Conservation (phyloP, 1,140 invertebrate genomes). For the Drosophila lini region DNA sequence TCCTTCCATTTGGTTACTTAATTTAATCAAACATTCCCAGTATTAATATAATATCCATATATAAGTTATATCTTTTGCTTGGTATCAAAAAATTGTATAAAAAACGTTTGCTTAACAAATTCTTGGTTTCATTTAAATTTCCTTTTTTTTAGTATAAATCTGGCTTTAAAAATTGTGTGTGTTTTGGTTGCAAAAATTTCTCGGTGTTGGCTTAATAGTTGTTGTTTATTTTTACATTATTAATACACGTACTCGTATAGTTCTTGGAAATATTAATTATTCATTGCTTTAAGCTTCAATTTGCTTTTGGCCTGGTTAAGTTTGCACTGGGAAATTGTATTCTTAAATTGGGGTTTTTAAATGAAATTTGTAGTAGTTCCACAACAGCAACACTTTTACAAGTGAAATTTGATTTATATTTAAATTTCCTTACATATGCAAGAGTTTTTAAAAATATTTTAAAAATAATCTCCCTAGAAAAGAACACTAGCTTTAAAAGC, state of each 20-base stretch:
- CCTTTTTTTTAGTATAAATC: conserved; percentile 52
- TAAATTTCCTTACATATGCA: neutral
- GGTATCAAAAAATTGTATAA: conserved; percentile 81
- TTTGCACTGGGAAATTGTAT: conserved; percentile 14
- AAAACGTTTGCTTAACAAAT: conserved; percentile 78
- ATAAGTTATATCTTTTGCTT: conserved; percentile 66
- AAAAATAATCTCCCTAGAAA: neutral
- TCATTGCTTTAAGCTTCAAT: conserved; percentile 31
- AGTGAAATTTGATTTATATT: neutral
- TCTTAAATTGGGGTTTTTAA: neutral
- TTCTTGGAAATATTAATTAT: conserved; percentile 30
- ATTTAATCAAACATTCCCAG: conserved; percentile 40
- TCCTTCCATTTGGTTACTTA: conserved; percentile 4
- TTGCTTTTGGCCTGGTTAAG: conserved; percentile 45
- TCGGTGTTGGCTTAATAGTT: conserved; percentile 38
- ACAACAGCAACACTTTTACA: neutral
- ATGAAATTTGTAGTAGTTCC: neutral
- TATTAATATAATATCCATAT: conserved; percentile 53
- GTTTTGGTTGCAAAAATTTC: conserved; percentile 44
- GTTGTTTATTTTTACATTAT: conserved; percentile 17
- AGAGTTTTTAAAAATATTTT: neutral
- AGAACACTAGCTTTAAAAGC: neutral
- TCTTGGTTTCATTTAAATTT: conserved; percentile 34
- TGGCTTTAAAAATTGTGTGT: conserved; percentile 73
- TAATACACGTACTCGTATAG: conserved; percentile 13